phyloP scores from a whole-genome alignment of 2,888 invertebrate genomes.

The Chymomyza caudatula region DNA sequence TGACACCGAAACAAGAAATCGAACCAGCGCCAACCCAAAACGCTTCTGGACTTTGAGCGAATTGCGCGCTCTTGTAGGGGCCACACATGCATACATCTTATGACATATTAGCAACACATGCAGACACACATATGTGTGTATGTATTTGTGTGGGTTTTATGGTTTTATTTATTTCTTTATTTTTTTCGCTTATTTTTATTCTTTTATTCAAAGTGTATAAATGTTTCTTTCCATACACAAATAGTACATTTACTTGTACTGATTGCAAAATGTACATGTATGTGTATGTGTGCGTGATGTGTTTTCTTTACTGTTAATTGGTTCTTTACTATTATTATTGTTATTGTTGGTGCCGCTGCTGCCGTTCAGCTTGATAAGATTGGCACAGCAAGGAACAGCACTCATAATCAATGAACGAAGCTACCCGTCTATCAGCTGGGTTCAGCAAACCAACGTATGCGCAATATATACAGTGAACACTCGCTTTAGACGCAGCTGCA shows the following conservation, averaged over 20 bases:
- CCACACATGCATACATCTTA: background rate
- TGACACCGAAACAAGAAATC: background rate
- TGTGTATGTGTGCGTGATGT: background rate
- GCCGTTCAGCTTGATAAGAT: slow-evolving; percentile 29
- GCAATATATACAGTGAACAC: slow-evolving; percentile 17
- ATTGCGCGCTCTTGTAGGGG: slow-evolving; percentile 6
- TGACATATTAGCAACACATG: background rate
- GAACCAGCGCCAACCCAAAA: background rate
- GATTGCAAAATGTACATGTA: background rate
- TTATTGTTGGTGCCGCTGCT: slow-evolving; percentile 20
- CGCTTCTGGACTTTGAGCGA: slow-evolving; percentile 41
- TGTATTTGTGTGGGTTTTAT: slow-evolving; percentile 11
- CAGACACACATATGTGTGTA: background rate
- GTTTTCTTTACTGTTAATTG: slow-evolving; percentile 27
- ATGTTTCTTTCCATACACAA: background rate
- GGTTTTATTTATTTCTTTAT: background rate
- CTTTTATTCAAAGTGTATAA: background rate
- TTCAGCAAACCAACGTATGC: slow-evolving; percentile 19
- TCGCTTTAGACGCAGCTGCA: too few relatives aligned
- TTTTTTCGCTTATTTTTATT: background rate
- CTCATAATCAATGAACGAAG: slow-evolving; percentile 60
- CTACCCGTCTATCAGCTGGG: slow-evolving; percentile 44
- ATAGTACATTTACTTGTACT: background rate
- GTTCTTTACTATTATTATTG: slow-evolving; percentile 29
- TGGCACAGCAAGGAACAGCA: slow-evolving; percentile 46